Evolutionary conservation across 2,113 vertebrate species (phyloP).

Genomic region (Triplophysa tibetana): DNA sequence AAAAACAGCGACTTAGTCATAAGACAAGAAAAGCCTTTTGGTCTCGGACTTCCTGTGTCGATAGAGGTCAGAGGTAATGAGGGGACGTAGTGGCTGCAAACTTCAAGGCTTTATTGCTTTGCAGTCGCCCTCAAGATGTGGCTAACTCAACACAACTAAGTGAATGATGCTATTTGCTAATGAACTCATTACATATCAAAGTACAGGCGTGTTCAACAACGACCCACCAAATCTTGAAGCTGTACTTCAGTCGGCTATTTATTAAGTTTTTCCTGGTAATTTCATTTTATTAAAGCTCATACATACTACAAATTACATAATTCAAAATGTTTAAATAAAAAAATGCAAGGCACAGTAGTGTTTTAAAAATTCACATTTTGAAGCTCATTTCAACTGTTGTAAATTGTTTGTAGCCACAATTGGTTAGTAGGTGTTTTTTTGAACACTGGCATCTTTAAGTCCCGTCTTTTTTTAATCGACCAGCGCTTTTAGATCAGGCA

Average conservation of each 20-base stretch:
- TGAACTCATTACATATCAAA: constrained; percentile 23
- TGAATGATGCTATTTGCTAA: constrained; percentile 16
- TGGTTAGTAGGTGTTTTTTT: not conserved
- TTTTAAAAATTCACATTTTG: not conserved
- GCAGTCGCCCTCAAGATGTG: constrained; percentile 31
- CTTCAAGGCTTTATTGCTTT: constrained; percentile 57
- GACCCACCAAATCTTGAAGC: not conserved
- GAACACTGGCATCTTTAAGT: not conserved
- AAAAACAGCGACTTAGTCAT: not conserved
- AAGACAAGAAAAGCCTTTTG: constrained; percentile 29
- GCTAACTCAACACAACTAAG: constrained; percentile 36
- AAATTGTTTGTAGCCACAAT: not conserved
- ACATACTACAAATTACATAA: not conserved
- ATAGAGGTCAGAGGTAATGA: constrained; percentile 44
- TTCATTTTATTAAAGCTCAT: not conserved
- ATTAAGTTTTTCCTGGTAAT: not conserved
- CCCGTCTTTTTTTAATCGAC: constrained; percentile 68
- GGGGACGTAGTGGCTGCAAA: constrained; percentile 4
- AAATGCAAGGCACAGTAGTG: not conserved
- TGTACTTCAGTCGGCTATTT: not conserved
- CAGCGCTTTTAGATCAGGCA: constrained; percentile 84
- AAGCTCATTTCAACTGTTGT: not conserved
- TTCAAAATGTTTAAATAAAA: not conserved
- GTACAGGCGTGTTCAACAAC: constrained; percentile 13
- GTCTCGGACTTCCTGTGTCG: constrained; percentile 60